Evolutionary conservation across 2,797 vertebrate genomes (phyloP).

Genomic region (Neopelma chrysocephalum): DNA sequence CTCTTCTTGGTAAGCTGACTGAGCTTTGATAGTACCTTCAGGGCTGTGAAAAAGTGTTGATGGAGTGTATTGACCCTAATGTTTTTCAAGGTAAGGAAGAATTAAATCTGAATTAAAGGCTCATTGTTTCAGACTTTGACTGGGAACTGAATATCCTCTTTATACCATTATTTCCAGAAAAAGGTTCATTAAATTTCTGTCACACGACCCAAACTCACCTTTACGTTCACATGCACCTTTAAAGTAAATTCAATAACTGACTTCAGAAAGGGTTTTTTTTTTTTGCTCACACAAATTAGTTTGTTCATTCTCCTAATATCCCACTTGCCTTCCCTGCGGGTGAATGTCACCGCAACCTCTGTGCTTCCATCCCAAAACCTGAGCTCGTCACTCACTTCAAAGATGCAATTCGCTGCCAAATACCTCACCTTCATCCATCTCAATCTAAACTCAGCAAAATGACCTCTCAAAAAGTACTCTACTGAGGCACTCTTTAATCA

Average conservation of each 20-base stretch:
- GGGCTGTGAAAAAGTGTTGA: not conserved
- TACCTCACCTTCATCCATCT: constrained; percentile 62
- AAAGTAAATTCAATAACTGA: not conserved
- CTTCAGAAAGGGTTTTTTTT: not conserved
- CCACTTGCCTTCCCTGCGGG: not conserved
- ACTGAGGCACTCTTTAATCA: constrained; percentile 68
- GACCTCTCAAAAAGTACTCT: constrained; percentile 53
- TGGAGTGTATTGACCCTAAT: not conserved
- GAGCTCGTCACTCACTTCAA: constrained; percentile 40
- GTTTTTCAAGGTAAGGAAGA: not conserved
- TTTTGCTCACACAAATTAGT: not conserved
- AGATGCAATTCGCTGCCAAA: constrained; percentile 47
- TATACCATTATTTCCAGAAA: not conserved
- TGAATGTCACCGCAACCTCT: constrained; percentile 27
- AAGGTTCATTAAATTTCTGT: not conserved
- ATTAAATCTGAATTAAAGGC: not conserved
- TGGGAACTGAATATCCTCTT: not conserved
- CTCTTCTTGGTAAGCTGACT: not conserved
- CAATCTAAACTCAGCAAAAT: constrained; percentile 59
- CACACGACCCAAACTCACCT: rapidly evolving
- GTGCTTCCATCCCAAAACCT: not conserved
- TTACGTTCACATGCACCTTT: not conserved
- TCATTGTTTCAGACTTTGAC: not conserved
- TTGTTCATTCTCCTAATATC: not conserved
- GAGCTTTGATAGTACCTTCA: not conserved